A percentile compares a stretch with the other conserved stretches of the same genome.
These are phyloP conservation scores for Ectemnius lituratus DNA, from an alignment of 2,888 invertebrate genomes.

Conservation along the genomic window DNA sequence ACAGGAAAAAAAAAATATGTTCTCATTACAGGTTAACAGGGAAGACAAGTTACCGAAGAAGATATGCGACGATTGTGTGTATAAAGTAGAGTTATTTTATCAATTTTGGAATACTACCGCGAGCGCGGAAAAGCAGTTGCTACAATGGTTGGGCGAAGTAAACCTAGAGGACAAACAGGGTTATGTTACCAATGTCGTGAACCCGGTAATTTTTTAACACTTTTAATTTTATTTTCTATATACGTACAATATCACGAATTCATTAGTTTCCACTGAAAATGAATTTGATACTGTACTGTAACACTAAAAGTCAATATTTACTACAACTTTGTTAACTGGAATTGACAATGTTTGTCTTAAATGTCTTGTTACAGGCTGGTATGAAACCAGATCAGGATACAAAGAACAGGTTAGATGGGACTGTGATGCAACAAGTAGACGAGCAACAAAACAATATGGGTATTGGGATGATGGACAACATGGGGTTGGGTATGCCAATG, in stretches of 20 bases:
- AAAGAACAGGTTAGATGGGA: conserved; percentile 73
- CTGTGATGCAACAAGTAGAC: conserved; percentile 71
- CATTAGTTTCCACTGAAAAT: conserved; percentile 7
- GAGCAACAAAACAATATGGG: conserved; percentile 73
- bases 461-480: conserved; percentile 74
- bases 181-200: conserved; percentile 71
- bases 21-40: conserved; percentile 80
- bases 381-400: conserved; percentile 73
- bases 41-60: conserved; percentile 85
- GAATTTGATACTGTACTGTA: conserved; percentile 2
- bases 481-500: conserved; percentile 71
- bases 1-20: no score
- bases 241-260: conserved; percentile 29
- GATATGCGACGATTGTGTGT: conserved; percentile 85
- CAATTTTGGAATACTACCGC: conserved; percentile 86
- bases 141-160: conserved; percentile 76
- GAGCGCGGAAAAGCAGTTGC: conserved; percentile 83
- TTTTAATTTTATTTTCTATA: not conserved
- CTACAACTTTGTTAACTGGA: not conserved
- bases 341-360: not conserved
- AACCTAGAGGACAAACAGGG: conserved; percentile 71
- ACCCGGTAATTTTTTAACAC: conserved; percentile 63
- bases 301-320: not conserved
- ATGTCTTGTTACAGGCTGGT: conserved; percentile 61
- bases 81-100: conserved; percentile 85